phyloP scores from a whole-genome alignment of 2,888 invertebrate genomes.

The Nephrotoma guestfalica region DNA sequence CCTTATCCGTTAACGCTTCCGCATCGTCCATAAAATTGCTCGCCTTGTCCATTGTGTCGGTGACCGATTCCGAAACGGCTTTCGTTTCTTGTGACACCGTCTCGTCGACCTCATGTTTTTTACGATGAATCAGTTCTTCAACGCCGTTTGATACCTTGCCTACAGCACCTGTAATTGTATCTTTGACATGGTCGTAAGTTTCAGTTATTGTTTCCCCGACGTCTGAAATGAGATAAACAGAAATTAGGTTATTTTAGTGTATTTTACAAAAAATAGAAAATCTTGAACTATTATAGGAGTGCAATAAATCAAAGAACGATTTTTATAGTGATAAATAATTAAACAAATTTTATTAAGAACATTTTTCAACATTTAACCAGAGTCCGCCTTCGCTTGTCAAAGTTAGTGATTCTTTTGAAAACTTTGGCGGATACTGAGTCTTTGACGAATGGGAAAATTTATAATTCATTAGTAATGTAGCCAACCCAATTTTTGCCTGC shows the following conservation, averaged over 20 bases:
- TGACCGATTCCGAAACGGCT: background rate
- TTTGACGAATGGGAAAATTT: constrained; percentile 16
- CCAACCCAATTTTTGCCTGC: constrained; percentile 23
- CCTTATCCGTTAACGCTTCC: constrained; percentile 11
- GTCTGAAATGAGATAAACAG: constrained; percentile 11
- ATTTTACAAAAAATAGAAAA: background rate
- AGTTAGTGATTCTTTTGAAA: background rate
- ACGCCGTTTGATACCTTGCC: constrained; percentile 14
- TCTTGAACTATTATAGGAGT: background rate
- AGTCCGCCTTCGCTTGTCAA: background rate
- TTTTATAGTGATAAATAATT: too few relatives aligned
- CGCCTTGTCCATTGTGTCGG: constrained; percentile 8
- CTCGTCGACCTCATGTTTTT: constrained; percentile 4
- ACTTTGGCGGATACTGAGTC: constrained; percentile 1
- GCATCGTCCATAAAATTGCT: constrained; percentile 13
- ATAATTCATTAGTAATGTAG: constrained; percentile 20
- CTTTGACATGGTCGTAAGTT: constrained; percentile 14
- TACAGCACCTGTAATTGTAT: constrained; percentile 14
- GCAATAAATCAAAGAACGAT: too few relatives aligned
- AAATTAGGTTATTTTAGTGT: background rate
- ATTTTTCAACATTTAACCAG: constrained; percentile 6
- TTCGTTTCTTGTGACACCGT: constrained; percentile 6
- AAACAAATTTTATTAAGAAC: constrained; percentile 7
- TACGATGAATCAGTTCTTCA: constrained; percentile 5
- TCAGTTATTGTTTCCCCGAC: constrained; percentile 13